Base-by-base conservation (phyloP, 2,888 invertebrate genomes). In the Petrophora chlorosata region DNA sequence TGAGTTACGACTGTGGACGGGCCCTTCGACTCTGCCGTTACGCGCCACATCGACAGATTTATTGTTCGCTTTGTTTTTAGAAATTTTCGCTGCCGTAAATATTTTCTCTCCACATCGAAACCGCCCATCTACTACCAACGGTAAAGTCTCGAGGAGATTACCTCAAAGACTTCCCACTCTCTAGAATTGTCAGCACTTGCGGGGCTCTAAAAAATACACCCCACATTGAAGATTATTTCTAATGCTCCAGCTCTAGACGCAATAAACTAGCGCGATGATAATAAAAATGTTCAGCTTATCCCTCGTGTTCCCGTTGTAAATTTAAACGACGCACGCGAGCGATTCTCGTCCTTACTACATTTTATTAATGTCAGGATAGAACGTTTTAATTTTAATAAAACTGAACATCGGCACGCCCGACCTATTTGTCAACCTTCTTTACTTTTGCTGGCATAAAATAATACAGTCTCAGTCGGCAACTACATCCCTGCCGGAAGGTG, bases 351-450 rank as follows among this genome's bases (percentile, higher is more conserved):
- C 82, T 79, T 82, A 82, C 63, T 63, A 71, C 75, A 68, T 82
- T 82, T 81, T 85, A 85, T 82, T 85, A 87, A 85, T 80, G 81
- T 82, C 79, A 76, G 72, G 80, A 78, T 79, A 76, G 81, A 79
- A 85, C 79, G 75, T 84, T 90, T 89, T 88, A 87, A 87, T 89
- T 89, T 89, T 88, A 90, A 87, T 89, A 89, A 88, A 87, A 86
- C 82, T 81, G 86, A 85, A 85, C 85, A 86, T 85, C 83, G 79
- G 84, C 89, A 87, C 88, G 87, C 82, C 79, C 83, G 80, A 83
- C 85, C 85, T 87, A 89, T 90, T 90, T 89, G 90, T 89, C 89
- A 90, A 88, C 88, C 89, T 85, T 88, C 88, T 86, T 89, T 88
- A 88, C 88, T 85, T 85, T 85, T 82, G 82, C 83, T 83, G 84